A percentile compares a stretch with the other conserved stretches of the same genome.
Conservation (phyloP, 37 sponge, comb jelly and placozoan genomes). For the Agelas oroides region DNA sequence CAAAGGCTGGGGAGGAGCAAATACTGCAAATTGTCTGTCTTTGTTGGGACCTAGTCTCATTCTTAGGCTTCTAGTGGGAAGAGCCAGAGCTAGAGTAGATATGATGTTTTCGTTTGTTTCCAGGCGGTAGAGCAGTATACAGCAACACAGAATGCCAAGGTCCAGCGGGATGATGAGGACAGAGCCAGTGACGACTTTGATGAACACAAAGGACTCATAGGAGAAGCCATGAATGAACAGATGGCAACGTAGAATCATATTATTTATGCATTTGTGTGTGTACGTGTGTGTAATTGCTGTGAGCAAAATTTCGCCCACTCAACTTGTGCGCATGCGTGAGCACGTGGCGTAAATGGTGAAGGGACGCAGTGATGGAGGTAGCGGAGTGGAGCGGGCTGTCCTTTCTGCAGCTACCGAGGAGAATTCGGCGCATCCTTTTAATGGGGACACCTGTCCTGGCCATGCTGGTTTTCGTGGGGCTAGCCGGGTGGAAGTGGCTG, state of each 20-base stretch:
- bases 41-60: neutral
- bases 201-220: constrained; percentile 8
- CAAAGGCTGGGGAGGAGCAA: no score
- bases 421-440: constrained; percentile 21
- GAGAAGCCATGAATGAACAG: constrained; percentile 9
- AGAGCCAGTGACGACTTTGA: neutral
- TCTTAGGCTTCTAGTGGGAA: neutral
- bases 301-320: no score
- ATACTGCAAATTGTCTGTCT: no score
- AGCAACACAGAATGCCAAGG: neutral
- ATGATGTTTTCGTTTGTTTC: no score
- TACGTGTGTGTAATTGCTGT: no score
- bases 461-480: constrained; percentile 19
- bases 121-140: constrained; percentile 47
- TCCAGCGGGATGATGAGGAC: neutral
- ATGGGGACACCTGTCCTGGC: constrained; percentile 33
- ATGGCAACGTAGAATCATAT: neutral
- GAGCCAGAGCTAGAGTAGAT: no score
- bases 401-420: neutral
- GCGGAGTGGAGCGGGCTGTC: neutral
- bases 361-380: no score
- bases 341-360: no score
- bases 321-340: no score
- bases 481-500: constrained; percentile 24
- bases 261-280: no score